Conservation (phyloP, 2,888 invertebrate species). For the Megalurothrips usitatus region DNA sequence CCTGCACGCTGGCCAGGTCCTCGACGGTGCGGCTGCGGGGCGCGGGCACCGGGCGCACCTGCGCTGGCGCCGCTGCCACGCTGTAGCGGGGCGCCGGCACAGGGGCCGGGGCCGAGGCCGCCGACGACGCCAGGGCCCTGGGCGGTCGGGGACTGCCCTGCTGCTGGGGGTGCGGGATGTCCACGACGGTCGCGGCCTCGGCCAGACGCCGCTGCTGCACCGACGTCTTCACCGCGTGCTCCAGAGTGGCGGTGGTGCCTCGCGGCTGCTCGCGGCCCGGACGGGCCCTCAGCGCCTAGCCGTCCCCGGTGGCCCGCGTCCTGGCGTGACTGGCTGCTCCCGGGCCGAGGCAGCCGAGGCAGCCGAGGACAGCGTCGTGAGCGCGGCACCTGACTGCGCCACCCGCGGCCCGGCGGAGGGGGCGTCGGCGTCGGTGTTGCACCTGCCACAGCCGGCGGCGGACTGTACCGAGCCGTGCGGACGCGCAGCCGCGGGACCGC, state of each 20-base stretch:
- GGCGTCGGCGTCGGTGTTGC: conserved; percentile 1
- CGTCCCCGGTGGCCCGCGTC: too few relatives aligned
- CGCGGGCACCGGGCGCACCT: background rate
- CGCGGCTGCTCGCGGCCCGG: too few relatives aligned
- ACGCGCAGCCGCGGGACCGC: background rate
- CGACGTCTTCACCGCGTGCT: conserved; percentile 12
- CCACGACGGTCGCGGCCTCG: background rate
- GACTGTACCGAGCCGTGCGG: background rate
- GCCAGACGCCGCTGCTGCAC: conserved; percentile 14
- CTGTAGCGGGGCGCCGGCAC: conserved; percentile 1
- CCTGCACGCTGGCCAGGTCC: background rate
- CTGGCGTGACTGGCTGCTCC: background rate
- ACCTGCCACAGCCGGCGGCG: background rate
- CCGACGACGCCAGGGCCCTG: too few relatives aligned
- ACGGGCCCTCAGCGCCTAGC: too few relatives aligned
- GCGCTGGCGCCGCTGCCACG: background rate
- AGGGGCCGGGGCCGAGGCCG: background rate
- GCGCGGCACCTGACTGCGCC: too few relatives aligned
- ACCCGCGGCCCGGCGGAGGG: background rate
- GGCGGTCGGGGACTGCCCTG: background rate
- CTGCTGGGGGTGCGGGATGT: conserved; percentile 15
- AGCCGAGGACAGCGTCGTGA: background rate
- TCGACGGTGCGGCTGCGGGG: background rate
- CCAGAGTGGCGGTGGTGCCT: conserved; percentile 17
- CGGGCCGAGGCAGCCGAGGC: background rate